Base-by-base conservation (phyloP, 1,140 invertebrate species). In the Leptinotarsa lineolata region DNA sequence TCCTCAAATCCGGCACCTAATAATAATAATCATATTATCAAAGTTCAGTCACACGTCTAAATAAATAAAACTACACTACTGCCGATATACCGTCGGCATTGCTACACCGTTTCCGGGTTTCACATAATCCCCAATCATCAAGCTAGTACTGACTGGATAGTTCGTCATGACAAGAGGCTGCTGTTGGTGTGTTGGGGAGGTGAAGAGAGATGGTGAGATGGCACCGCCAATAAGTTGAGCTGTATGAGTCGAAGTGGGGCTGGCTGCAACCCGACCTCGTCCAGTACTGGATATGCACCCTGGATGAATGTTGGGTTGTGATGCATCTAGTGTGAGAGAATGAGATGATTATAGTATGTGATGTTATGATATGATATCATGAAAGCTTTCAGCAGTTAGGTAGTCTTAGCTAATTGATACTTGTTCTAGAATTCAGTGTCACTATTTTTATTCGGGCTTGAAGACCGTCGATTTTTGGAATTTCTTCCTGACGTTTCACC, bases 81-180 rank as follows among this genome's bases (percentile, higher is more conserved):
- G 77, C 18, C 77, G 72, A 63, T 74, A 78, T 12, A 78, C 74
- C 20, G 74, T 63, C 4, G 87, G 86, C 70, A 86, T 84, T 64
- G 88, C 83, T 75, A 84, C 79, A 48, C 79, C 79, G 73, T 83
- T 83, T 30, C 81, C 82, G 13, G 89, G 88, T 70, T 89, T 88
- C 68, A 91, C 90, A 83, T 93, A 93, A 83, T 93, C 92, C 70
- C 92, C 92, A 79, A 93, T 93, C 92, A 93, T 93, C 79, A 93
- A 86, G 83, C 90, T 92, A 82, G 90, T 90, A 85, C 91, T 93
- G 74, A 93, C 89, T 73, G 91, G 91, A 80, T 91, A 92, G 74
- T 89, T 90, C 76, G 89, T 88, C 83, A 91, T 87, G 60, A 90
- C 89, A 82, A 88, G 86, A 83, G 87, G 87, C 85, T 88, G 88